These are phyloP conservation scores for Caenorhabditis plicata DNA, from an alignment of 2,888 invertebrate genomes.

Conservation along the genomic window DNA sequence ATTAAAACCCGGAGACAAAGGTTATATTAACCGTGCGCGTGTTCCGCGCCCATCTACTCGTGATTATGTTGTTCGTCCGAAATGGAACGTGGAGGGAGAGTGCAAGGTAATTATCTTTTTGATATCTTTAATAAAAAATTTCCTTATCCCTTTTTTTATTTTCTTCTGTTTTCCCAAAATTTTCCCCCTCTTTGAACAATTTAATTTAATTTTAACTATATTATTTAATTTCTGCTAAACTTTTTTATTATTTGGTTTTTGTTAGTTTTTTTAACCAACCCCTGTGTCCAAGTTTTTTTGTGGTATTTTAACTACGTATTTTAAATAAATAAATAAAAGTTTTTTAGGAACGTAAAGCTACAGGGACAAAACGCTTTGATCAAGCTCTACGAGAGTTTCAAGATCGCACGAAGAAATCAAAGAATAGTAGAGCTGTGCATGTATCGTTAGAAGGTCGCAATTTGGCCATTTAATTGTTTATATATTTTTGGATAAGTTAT, in stretches of 20 bases:
- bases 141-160: too few species aligned
- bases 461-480: constrained; percentile 48
- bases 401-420: constrained; percentile 54
- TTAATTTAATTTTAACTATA: too few species aligned
- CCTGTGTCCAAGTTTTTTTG: too few species aligned
- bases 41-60: constrained; percentile 92
- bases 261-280: too few species aligned
- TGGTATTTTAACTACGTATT: too few species aligned
- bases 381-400: constrained; percentile 58
- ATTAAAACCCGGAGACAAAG: constrained; percentile 42
- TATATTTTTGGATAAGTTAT: neutral
- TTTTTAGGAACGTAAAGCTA: constrained; percentile 37
- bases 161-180: too few species aligned
- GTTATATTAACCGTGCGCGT: constrained; percentile 67
- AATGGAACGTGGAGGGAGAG: constrained; percentile 48
- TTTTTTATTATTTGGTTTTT: too few species aligned
- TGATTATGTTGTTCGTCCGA: constrained; percentile 92
- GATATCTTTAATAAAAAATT: neutral
- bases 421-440: constrained; percentile 50
- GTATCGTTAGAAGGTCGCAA: constrained; percentile 60
- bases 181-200: too few species aligned
- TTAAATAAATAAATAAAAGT: neutral
- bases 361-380: constrained; percentile 45
- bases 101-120: constrained; percentile 41
- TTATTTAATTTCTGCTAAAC: too few species aligned